Evolutionary conservation across 2,797 vertebrate species (phyloP), one percentile per base, ranked within the genome.

Genomic region (Champsocephalus gunnari): DNA sequence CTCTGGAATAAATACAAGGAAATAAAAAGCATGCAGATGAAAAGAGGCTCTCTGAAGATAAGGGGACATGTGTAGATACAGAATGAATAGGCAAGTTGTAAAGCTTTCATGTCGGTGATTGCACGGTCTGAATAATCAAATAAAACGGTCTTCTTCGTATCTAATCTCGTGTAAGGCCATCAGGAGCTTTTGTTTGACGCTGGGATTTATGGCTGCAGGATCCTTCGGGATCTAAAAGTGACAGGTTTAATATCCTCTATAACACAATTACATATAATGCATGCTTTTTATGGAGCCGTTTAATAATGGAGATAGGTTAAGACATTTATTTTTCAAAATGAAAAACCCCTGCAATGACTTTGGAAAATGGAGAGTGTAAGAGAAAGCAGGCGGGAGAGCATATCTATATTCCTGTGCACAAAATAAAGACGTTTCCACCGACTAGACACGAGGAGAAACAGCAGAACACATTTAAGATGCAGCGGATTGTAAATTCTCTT

Each of bases 311-410:
- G 44, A 17, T 45, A 58, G 13, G 41, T 54, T 58, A 28, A 59
- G 24, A 41, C 3, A 59, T 76, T 54, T 53, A 48, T 49, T 58
- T 83, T 88, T 87, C 73, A 44, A 68, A 87, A 78, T 82, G 11
- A 68, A 38, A 82, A 76, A 63, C 47, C 41, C 72, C 71, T 66
- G 75, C 71, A 70, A 56, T 28, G 4, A 82, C 38, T 41, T 50
- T 24, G 21, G 38, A 43, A 45, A 38, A 38, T 10, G 34, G 59
- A 64, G 54, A 43, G 11, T 55, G 32, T 0, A 3, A 48, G 34
- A 47, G 19, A 34, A 60, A 71, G 71, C 43, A 28, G 38, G 48
- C 66, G 67, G 66, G 28, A 1, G 48, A 64, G 45, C 24, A 8
- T 16, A 56, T 43, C 13, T 59, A 67, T 65, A 54, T 78, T 69